Evolutionary conservation across 2,797 vertebrate genomes (phyloP).

Genomic region (Megalops cyprinoides): DNA sequence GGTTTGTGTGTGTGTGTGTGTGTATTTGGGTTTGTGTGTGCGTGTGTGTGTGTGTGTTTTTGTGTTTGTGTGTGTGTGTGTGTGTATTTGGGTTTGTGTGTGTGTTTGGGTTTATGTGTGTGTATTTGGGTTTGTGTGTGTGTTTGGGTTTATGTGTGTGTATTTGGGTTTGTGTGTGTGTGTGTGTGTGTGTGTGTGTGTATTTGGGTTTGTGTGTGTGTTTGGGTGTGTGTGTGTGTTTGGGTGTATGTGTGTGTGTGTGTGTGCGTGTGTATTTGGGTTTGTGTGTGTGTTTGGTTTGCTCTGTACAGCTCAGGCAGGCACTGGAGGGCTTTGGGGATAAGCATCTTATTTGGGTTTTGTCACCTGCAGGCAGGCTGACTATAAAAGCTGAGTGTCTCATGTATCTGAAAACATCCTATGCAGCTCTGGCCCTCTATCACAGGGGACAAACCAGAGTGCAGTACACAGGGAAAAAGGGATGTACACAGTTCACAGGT

Average conservation of each 20-base stretch:
- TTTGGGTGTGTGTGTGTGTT: not conserved
- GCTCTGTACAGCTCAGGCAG: too few species aligned
- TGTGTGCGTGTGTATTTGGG: too few species aligned
- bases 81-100: not conserved
- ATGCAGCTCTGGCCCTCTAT: not conserved
- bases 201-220: not conserved
- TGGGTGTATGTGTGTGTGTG: too few species aligned
- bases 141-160: not conserved
- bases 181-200: too few species aligned
- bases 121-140: too few species aligned
- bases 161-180: slow-evolving; percentile 33
- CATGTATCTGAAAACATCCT: not conserved
- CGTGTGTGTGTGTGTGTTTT: not conserved
- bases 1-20: too few species aligned
- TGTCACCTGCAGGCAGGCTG: not conserved
- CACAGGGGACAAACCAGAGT: not conserved
- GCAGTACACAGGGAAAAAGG: not conserved
- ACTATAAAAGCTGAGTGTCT: not conserved
- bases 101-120: not conserved
- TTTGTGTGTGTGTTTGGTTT: not conserved
- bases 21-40: not conserved
- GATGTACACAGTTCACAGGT: not conserved
- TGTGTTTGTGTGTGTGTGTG: too few species aligned
- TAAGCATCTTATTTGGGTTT: slow-evolving; percentile 5
- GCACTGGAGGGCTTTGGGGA: too few species aligned